A percentile compares a stretch with the other conserved stretches of the same genome.
Evolutionary conservation across 2,113 vertebrate species (phyloP).

Genomic region (Naja naja): DNA sequence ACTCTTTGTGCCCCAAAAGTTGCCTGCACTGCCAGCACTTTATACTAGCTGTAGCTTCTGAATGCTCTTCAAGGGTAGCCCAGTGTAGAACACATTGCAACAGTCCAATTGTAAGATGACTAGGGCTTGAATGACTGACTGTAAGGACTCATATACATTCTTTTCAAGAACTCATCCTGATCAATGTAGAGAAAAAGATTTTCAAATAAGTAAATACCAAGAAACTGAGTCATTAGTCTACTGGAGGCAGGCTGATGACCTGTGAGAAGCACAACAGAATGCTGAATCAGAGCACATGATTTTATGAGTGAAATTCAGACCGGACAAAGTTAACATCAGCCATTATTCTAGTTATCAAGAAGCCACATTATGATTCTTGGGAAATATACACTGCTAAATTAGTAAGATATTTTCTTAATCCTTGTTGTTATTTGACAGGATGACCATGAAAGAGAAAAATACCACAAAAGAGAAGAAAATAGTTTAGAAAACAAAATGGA

Average conservation of each 20-base stretch:
- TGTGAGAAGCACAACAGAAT: neutral
- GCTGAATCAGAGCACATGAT: constrained; percentile 6
- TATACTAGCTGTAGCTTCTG: neutral
- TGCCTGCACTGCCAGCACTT: neutral
- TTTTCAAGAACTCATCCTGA: constrained; percentile 25
- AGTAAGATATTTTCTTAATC: neutral
- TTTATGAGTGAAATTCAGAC: neutral
- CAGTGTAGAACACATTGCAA: neutral
- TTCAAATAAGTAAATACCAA: neutral
- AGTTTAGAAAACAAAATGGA: neutral
- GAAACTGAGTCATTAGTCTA: constrained; percentile 13
- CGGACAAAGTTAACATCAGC: constrained; percentile 13
- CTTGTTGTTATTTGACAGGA: neutral
- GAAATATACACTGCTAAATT: neutral
- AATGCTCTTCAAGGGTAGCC: neutral
- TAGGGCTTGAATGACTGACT: neutral
- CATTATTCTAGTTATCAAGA: neutral
- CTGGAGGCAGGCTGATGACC: neutral
- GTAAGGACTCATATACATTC: neutral
- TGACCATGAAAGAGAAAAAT: neutral
- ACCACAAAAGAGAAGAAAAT: neutral
- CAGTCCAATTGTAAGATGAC: neutral
- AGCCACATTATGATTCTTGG: neutral
- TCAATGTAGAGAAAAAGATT: neutral
- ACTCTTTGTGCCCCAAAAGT: neutral